Evolutionary conservation across 2,113 vertebrate species (phyloP), one percentile per base, ranked within the genome.

Genomic region (Notothenia coriiceps): DNA sequence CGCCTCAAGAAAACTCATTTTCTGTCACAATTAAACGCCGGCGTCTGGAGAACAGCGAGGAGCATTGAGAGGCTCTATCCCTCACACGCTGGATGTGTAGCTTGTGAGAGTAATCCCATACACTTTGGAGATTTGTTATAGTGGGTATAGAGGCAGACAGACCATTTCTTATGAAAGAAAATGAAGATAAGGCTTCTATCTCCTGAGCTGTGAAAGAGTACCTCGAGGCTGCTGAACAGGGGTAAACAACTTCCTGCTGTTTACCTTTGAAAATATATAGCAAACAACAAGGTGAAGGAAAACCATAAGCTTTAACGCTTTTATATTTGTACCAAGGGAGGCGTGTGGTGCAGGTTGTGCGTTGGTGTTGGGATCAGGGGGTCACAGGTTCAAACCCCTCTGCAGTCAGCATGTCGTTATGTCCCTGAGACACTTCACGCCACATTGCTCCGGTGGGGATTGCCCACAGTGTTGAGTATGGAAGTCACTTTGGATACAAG

Each of bases 161-260:
- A 55, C 3, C 4, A 9, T 69, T 51, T 51, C n/a, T 47, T 17
- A 20, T 13, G 6, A 40, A 9, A 7, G 29, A 8, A 59, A 54
- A 66, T 15, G 0, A 49, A 55, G 18, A 74, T 15, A n/a, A 40
- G 10, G 50, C 20, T 9, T 33, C n/a, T 13, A 10, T 44, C 52
- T 43, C 40, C 29, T 33, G 12, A 64, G 56, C 40, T 70, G 33
- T 57, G 0, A n/a, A 85, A n/a, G 11, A 25, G 2, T n/a, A 35
- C 9, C 52, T 68, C 43, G 4, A 54, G 57, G 52, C 22, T 22
- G 33, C 50, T 7, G 10, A 81, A 10, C 62, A 20, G 3, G 4
- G 40, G 70, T 61, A 52, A 71, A 81, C 29, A 51, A 66, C 72
- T 40, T 80, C 67, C 64, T 60, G 59, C 22, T 47, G 43, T 77